Evolutionary conservation across 2,797 vertebrate genomes (phyloP).

Genomic region (Lutjanus argentimaculatus): DNA sequence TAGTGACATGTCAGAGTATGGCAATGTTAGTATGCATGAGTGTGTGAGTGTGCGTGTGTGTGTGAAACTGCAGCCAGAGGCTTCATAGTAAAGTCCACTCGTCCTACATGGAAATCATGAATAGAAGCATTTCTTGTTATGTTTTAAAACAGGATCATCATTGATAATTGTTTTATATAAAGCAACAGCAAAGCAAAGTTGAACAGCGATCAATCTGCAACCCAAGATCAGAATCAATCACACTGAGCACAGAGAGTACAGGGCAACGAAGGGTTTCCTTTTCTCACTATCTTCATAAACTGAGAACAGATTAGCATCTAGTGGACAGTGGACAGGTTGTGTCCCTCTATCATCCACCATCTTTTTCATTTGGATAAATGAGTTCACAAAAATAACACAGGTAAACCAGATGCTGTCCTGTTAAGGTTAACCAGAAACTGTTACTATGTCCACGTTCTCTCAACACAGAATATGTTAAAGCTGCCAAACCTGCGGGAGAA

Average conservation of each 20-base stretch:
- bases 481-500: background rate
- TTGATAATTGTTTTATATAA: background rate
- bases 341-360: background rate
- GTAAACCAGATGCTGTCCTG: no score
- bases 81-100: background rate
- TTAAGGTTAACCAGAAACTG: no score
- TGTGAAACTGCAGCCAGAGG: conserved; percentile 73
- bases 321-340: background rate
- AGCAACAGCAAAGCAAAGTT: no score
- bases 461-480: no score
- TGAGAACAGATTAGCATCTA: background rate
- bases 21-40: background rate
- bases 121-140: background rate
- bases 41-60: conserved; percentile 21
- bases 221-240: background rate
- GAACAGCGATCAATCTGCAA: no score
- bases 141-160: background rate
- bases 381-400: background rate
- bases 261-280: background rate
- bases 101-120: background rate
- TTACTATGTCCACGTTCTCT: no score
- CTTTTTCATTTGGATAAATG: background rate
- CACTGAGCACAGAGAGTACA: background rate
- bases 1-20: conserved; percentile 37
- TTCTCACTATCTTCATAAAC: background rate